Evolutionary conservation across 1,140 invertebrate species (phyloP).

Genomic region (Drosophila kanapiae): DNA sequence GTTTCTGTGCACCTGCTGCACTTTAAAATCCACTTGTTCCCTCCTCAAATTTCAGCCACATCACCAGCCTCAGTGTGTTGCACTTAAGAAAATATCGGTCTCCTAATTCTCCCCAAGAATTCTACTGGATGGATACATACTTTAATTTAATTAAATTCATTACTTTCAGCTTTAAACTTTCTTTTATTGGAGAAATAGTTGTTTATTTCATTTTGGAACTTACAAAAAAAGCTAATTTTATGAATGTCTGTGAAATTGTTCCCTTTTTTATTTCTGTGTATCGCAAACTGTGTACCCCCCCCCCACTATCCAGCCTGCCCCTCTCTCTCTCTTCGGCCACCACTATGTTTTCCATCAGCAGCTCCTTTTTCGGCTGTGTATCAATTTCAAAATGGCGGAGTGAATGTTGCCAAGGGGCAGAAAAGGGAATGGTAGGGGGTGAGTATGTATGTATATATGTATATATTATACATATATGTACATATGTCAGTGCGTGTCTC

Average conservation of each 20-base stretch:
- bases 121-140: neutral
- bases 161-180: no score
- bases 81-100: neutral
- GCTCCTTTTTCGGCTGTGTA: constrained; percentile 49
- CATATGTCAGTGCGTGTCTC: constrained; percentile 50
- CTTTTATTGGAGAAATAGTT: no score
- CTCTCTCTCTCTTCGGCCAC: neutral
- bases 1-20: constrained; percentile 46
- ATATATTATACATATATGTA: constrained; percentile 18
- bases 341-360: constrained; percentile 14
- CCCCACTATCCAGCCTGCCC: neutral
- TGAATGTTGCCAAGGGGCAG: constrained; percentile 42
- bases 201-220: no score
- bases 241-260: neutral
- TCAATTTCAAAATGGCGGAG: constrained; percentile 65
- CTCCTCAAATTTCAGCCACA: constrained; percentile 3
- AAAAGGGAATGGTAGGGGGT: neutral
- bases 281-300: neutral
- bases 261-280: neutral
- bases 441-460: neutral
- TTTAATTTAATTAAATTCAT: no score
- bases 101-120: no score
- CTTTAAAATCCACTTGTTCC: constrained; percentile 32
- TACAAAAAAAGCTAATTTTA: neutral
- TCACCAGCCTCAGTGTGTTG: constrained; percentile 7